A percentile compares a stretch with the other conserved stretches of the same genome.
phyloP scores from a whole-genome alignment of 2,888 invertebrate genomes.

The Drosophila pegasa region DNA sequence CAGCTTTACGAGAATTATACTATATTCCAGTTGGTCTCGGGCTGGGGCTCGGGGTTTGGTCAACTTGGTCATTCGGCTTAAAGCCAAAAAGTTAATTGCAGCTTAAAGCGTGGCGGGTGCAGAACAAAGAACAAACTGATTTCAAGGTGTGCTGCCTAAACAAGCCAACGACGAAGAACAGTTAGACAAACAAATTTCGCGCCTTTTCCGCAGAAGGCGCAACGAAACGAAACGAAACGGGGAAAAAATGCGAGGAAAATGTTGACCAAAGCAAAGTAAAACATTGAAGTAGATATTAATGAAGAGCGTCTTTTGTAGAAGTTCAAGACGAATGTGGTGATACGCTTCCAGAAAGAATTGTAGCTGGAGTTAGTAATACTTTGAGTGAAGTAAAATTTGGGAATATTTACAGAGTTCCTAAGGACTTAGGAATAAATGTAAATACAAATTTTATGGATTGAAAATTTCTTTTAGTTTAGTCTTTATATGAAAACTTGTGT shows the following conservation, averaged over 20 bases:
- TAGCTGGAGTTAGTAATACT: too few relatives aligned
- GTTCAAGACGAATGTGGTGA: neutral
- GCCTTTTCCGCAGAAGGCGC: constrained; percentile 70
- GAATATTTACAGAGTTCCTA: too few relatives aligned
- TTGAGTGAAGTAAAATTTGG: too few relatives aligned
- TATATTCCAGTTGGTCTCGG: constrained; percentile 1
- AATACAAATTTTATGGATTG: too few relatives aligned
- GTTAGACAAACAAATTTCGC: constrained; percentile 72
- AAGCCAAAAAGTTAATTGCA: constrained; percentile 72
- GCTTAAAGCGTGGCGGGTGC: constrained; percentile 60
- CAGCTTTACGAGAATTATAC: constrained; percentile 27
- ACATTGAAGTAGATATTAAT: constrained; percentile 11
- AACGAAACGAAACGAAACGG: neutral
- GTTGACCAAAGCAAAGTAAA: constrained; percentile 41
- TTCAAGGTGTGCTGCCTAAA: constrained; percentile 62
- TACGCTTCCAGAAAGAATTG: constrained; percentile 7
- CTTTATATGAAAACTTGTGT: too few relatives aligned
- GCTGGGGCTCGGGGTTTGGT: constrained; percentile 36
- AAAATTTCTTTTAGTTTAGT: too few relatives aligned
- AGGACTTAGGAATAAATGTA: too few relatives aligned
- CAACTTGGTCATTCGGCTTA: constrained; percentile 29
- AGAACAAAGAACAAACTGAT: constrained; percentile 61
- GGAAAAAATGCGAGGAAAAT: constrained; percentile 22
- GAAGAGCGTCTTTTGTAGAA: neutral
- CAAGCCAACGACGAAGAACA: constrained; percentile 28